phyloP scores from a whole-genome alignment of 2,797 vertebrate species.

The Acanthis flammea region DNA sequence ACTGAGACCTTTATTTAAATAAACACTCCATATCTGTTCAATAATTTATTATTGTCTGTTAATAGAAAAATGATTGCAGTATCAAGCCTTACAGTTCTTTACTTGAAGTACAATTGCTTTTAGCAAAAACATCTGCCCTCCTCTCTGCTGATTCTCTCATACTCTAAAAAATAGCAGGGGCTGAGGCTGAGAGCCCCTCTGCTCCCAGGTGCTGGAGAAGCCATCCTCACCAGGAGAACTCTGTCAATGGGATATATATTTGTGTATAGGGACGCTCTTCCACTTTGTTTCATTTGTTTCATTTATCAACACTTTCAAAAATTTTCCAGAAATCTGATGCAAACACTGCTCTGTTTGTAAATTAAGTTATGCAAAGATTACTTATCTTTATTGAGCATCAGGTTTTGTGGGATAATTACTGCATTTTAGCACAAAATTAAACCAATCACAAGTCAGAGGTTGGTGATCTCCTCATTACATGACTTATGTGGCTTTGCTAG shows the following conservation, averaged over 20 bases:
- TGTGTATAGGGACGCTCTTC: background rate
- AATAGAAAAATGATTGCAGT: background rate
- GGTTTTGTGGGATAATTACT: background rate
- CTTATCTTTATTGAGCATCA: background rate
- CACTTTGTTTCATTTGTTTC: background rate
- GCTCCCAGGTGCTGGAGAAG: background rate
- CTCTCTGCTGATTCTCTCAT: background rate
- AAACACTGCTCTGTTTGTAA: background rate
- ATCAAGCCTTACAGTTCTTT: background rate
- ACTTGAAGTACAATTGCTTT: background rate
- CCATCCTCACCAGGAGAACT: background rate
- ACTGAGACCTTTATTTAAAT: background rate
- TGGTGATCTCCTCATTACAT: no score
- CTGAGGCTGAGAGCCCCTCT: background rate
- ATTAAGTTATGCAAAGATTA: background rate
- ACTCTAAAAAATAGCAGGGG: fast-evolving
- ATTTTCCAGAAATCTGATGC: background rate
- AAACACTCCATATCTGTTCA: background rate
- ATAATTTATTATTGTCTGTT: background rate
- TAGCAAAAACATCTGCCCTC: background rate
- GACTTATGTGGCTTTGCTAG: background rate
- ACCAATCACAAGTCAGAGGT: background rate
- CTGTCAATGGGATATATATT: fast-evolving
- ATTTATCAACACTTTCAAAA: background rate
- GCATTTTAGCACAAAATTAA: background rate